Base-by-base conservation (phyloP, 1,140 invertebrate species). In the Diabrotica virgifera region DNA sequence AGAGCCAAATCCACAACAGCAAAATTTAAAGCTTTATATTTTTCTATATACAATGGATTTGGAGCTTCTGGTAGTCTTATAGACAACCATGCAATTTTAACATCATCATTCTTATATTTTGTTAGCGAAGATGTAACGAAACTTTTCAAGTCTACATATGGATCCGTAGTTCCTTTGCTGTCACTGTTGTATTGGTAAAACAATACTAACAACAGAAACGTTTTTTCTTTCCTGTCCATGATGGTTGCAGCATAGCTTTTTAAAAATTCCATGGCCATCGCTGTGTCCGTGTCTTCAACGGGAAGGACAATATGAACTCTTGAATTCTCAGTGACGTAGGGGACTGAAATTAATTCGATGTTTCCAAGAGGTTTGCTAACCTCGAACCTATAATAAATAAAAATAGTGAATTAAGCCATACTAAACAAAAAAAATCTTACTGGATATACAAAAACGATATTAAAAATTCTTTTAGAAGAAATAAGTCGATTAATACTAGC, bases 311-410 rank as follows among this genome's bases (percentile, higher is more conserved):
- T 80, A 69, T 89, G 87, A 2, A 97, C 85, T 69, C 90, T 80
- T 5, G 88, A 87, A 75, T 89, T 93, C 83, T 97, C 95, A 0
- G 92, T 97, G 4, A 96, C 93, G 79, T 95, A 96, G 2, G 94
- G 93, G 75, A 93, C 90, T 5, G 90, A 86, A 7, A 96, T 83
- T 51, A 96, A 86, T 80, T 96, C 92, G 5, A 93, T 88, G 74
- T 90, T 87, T 24, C 91, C 90, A 53, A 97, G 78, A 1, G 92
- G 89, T 70, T 95, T 90, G 56, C 88, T 86, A 37, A 89, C 84
- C 82, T 92, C 85, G 59, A 89, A 78, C 72, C 84, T 83, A 63
- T 46, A 77, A 73, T 11, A 53, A 52, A 24, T 24, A 24, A 24
- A 24, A 24, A 4, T 2, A 24, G 4, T 24, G 24, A 24, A 24